Percentiles rank a stretch among this genome's conserved stretches.
Conservation (phyloP, 2,888 invertebrate genomes). For the Macrosiphum euphorbiae region DNA sequence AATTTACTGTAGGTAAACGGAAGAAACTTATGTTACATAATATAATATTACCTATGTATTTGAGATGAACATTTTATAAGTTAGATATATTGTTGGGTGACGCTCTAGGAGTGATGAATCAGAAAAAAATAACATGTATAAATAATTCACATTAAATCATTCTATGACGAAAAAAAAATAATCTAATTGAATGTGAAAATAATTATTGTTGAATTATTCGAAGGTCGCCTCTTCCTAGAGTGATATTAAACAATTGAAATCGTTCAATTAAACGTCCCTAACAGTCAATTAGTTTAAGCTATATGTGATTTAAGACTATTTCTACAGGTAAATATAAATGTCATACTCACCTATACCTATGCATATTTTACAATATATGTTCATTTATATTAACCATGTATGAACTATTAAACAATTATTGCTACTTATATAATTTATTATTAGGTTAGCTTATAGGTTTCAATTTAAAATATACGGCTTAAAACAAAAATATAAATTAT, state of each 20-base stretch:
- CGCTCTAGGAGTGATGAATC: constrained; percentile 7
- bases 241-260: constrained; percentile 49
- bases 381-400: neutral
- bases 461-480: neutral
- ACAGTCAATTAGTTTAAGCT: constrained; percentile 47
- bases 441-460: neutral
- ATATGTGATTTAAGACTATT: constrained; percentile 29
- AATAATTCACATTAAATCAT: neutral
- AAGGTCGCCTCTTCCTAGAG: constrained; percentile 51
- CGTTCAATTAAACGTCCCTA: constrained; percentile 53
- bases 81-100: neutral
- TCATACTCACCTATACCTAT: neutral
- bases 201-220: constrained; percentile 52
- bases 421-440: neutral
- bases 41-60: neutral
- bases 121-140: neutral
- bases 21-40: neutral
- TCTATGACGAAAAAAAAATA: constrained; percentile 25
- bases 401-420: neutral
- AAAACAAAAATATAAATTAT: neutral
- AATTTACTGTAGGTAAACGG: neutral
- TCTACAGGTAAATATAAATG: constrained; percentile 38
- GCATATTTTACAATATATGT: neutral
- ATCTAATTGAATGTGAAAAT: constrained; percentile 46
- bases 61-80: neutral